Conservation (phyloP, 2,888 invertebrate genomes). For the Acrobeloides nanus region DNA sequence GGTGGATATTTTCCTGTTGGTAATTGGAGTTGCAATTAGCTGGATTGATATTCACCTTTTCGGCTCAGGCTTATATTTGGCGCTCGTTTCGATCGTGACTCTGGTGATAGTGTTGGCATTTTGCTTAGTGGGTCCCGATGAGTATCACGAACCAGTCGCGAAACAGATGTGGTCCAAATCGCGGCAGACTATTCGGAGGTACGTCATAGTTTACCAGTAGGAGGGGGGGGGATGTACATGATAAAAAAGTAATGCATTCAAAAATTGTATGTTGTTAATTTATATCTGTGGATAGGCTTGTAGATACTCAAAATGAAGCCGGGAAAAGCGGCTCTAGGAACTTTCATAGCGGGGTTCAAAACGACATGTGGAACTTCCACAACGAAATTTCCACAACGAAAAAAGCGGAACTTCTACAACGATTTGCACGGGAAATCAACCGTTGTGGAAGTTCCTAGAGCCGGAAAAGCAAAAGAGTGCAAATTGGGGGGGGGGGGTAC, state of each 20-base stretch:
- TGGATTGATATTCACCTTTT: slow-evolving; percentile 42
- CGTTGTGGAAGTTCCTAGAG: too few species aligned
- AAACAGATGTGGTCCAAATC: slow-evolving; percentile 49
- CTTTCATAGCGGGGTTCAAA: too few species aligned
- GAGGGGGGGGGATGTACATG: too few species aligned
- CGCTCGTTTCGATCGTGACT: slow-evolving; percentile 21
- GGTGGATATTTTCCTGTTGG: slow-evolving; percentile 34
- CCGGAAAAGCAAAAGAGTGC: too few species aligned
- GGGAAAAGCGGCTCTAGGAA: neutral
- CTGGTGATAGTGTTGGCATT: slow-evolving; percentile 36
- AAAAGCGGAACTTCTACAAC: too few species aligned
- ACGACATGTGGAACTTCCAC: too few species aligned
- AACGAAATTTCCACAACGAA: too few species aligned
- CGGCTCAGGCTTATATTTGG: slow-evolving; percentile 44
- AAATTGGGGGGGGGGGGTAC: too few species aligned
- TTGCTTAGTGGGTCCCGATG: slow-evolving; percentile 45
- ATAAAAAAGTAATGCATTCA: too few species aligned
- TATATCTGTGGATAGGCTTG: too few species aligned
- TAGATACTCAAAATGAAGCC: neutral
- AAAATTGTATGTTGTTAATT: too few species aligned
- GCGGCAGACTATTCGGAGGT: slow-evolving; percentile 42
- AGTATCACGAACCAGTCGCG: slow-evolving; percentile 47
- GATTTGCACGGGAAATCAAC: too few species aligned
- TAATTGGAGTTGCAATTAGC: slow-evolving; percentile 36
- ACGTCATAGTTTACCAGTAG: slow-evolving; percentile 21